A percentile compares a stretch with the other conserved stretches of the same genome.
Evolutionary conservation across 2,888 invertebrate species (phyloP).

Genomic region (Nasonia oneida): DNA sequence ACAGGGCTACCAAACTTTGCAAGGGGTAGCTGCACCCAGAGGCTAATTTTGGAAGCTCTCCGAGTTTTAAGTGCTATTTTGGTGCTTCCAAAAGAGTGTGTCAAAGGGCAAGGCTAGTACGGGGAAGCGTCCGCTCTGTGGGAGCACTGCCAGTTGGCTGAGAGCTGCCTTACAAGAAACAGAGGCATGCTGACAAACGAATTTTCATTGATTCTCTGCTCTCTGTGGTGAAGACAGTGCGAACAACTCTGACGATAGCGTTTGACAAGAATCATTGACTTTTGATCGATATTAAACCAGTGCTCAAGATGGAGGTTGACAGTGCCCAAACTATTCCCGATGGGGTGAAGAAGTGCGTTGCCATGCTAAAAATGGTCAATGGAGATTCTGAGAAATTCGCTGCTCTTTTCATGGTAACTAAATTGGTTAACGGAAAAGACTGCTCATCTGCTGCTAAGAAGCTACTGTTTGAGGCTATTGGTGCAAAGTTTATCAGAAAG

Average conservation of each 20-base stretch:
- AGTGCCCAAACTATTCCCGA: slow-evolving; percentile 82
- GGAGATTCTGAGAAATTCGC: slow-evolving; percentile 96
- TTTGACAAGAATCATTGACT: slow-evolving; percentile 19
- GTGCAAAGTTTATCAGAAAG: slow-evolving; percentile 91
- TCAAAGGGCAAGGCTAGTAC: slow-evolving; percentile 78
- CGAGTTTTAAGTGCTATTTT: slow-evolving; percentile 68
- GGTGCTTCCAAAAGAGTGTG: slow-evolving; percentile 69
- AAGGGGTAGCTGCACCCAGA: slow-evolving; percentile 62
- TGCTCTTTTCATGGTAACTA: slow-evolving; percentile 94
- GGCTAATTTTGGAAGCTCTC: slow-evolving; percentile 64
- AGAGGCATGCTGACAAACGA: slow-evolving; percentile 54
- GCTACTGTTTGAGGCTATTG: slow-evolving; percentile 93
- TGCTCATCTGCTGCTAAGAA: slow-evolving; percentile 87
- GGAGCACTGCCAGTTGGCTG: slow-evolving; percentile 74
- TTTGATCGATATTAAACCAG: background rate
- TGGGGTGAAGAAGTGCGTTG: slow-evolving; percentile 91
- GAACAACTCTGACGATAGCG: background rate
- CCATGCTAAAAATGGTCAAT: slow-evolving; percentile 88
- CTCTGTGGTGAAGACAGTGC: slow-evolving; percentile 38
- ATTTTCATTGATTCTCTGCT: slow-evolving; percentile 50
- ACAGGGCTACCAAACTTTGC: background rate
- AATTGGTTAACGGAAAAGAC: slow-evolving; percentile 91
- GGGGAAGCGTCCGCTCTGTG: slow-evolving; percentile 58
- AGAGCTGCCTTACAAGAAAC: slow-evolving; percentile 63
- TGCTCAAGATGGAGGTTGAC: slow-evolving; percentile 52